A percentile compares a stretch with the other conserved stretches of the same genome.
These are phyloP conservation scores for Apostichopus japonicus DNA, from an alignment of 35 echinoderm and acorn worm genomes.

Conservation along the genomic window DNA sequence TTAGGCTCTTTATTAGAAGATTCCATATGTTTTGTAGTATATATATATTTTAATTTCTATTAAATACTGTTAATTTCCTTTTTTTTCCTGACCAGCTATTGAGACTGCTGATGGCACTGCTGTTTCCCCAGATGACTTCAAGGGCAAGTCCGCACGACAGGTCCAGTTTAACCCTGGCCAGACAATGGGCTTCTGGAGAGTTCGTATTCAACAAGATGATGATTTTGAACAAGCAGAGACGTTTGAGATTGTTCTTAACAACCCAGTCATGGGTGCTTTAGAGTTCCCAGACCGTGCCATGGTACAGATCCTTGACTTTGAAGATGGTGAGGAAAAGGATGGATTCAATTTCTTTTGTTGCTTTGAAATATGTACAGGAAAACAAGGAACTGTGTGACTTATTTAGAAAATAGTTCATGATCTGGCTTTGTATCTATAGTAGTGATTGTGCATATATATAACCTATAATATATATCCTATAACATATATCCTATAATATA, in stretches of 20 bases:
- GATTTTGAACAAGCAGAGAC: slow-evolving; percentile 75
- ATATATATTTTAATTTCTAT: too few species aligned
- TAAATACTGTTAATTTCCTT: background rate
- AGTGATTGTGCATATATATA: too few species aligned
- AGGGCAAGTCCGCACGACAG: slow-evolving; percentile 88
- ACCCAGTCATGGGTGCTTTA: slow-evolving; percentile 96
- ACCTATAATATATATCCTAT: too few species aligned
- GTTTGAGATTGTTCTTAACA: slow-evolving; percentile 86
- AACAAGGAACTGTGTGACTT: too few species aligned
- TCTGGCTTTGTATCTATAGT: too few species aligned
- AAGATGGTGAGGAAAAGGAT: slow-evolving; percentile 83
- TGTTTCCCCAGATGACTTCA: slow-evolving; percentile 84
- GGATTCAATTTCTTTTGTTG: too few species aligned
- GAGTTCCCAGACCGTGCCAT: slow-evolving; percentile 90
- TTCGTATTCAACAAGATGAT: slow-evolving; percentile 75
- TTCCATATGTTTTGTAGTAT: too few species aligned
- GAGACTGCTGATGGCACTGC: slow-evolving; percentile 89
- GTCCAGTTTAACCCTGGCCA: slow-evolving; percentile 99
- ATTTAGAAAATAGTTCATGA: too few species aligned
- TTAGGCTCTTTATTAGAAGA: too few species aligned
- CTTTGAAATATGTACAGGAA: too few species aligned
- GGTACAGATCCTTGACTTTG: slow-evolving; percentile 79
- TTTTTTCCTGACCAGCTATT: slow-evolving; percentile 65
- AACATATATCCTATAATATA: too few species aligned
- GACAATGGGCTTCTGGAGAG: slow-evolving; percentile 92